Evolutionary conservation across 2,888 invertebrate genomes (phyloP), one percentile per base, ranked within the genome.

Genomic region (Elmis aenea): DNA sequence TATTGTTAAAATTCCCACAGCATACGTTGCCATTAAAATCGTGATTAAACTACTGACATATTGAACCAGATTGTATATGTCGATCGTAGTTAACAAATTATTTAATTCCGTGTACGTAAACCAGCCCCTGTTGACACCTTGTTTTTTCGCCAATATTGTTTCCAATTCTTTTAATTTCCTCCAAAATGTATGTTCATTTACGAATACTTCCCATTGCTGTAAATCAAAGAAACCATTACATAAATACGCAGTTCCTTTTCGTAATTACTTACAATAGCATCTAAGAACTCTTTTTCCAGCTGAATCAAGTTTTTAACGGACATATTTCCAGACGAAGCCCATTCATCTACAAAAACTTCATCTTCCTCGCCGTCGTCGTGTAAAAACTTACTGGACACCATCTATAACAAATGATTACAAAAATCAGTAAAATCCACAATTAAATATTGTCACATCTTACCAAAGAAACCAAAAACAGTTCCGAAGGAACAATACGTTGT

Each of bases 311-410:
- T 75, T 37, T 77, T 74, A 13, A 83, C 72, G 41, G 79, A 74
- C 50, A 92, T 73, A 40, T 84, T 81, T 8, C 85, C 88, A 23
- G 90, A 86, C 42, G 78, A 76, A 8, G 96, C 94, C 95, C 96
- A 97, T 69, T 94, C 92, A 36, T 85, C 82, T 61, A 92, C 83
- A 61, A 87, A 81, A 46, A 91, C 88, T 66, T 92, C 91, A 60
- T 93, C 93, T 46, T 88, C 85, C 61, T 90, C 89, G 22, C 92
- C 93, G 57, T 90, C 87, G 58, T 94, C 93, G 68, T 94, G 88
- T 52, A 93, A 72, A 68, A 91, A 95, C 73, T 97, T 97, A 57
- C 91, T 93, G 33, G 96, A 94, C 55, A 96, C 85, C 86, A 96
- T 87, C 94, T 94, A 63, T 5, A 64, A 50, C 48, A 55, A 45